Percentiles rank a stretch among this genome's conserved stretches.
Evolutionary conservation across 2,113 vertebrate species (phyloP).

Genomic region (Dasypus novemcinctus): DNA sequence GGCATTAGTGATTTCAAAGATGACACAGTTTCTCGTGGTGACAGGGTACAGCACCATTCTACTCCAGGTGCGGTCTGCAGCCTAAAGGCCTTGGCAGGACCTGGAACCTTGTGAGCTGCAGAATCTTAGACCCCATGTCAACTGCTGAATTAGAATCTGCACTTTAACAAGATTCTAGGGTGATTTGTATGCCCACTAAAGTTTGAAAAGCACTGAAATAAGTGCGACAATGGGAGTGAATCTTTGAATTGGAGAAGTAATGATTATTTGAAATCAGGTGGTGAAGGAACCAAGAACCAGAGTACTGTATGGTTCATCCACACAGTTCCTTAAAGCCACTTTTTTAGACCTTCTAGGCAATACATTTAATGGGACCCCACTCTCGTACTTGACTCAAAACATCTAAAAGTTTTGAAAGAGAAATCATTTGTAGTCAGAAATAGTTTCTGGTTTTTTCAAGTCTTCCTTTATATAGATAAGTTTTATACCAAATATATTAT

Average conservation of each 20-base stretch:
- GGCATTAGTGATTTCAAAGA: background rate
- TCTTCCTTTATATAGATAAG: background rate
- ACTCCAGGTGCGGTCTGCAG: background rate
- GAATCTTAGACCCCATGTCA: background rate
- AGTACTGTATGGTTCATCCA: background rate
- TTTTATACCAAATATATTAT: background rate
- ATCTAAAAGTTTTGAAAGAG: background rate
- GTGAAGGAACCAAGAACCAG: background rate
- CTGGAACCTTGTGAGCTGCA: background rate
- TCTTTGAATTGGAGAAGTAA: background rate
- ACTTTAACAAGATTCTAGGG: conserved; percentile 31
- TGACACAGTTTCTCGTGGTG: background rate
- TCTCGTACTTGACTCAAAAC: background rate
- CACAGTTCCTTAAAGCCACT: background rate
- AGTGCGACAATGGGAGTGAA: background rate
- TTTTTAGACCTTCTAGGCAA: background rate
- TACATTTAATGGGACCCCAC: background rate
- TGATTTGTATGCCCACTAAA: background rate
- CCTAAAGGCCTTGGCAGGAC: background rate
- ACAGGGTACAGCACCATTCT: background rate
- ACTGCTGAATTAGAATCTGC: background rate
- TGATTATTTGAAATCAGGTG: background rate
- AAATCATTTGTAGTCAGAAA: background rate
- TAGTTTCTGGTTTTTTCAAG: background rate
- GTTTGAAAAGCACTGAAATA: background rate